Evolutionary conservation across 2,113 vertebrate genomes (phyloP), one percentile per base, ranked within the genome.

Genomic region (Apistogramma diplotaenia): DNA sequence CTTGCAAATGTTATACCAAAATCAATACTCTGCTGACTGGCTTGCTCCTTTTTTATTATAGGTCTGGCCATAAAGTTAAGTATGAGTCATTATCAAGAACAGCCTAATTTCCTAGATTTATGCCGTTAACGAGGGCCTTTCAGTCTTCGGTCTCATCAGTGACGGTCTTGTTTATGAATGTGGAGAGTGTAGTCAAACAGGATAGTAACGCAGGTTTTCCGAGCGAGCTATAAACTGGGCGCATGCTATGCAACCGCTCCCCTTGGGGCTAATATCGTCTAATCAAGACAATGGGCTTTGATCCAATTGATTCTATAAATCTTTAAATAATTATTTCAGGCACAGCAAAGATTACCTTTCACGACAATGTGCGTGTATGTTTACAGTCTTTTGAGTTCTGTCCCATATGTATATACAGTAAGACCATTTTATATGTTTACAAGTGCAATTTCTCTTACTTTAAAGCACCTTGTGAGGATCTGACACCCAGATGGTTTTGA

Each of bases 31-130:
- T 12, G 60, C 86, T 81, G 83, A 88, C 87, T 82, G 88, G 74
- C 82, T 86, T 83, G 87, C 81, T 83, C 58, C 74, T 43, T 84
- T 91, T 90, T 91, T 91, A 87, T 89, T 84, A 87, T 25, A 46
- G 73, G 73, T 72, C 73, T 83, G 65, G 76, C 81, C 79, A 57
- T 93, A 91, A 93, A 92, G 76, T 89, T 87, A 90, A 91, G 90
- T 88, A 89, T 70, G 84, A 90, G 85, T 86, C 83, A 89, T 93
- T 89, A 91, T 88, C 71, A 87, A 87, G 90, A 89, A 73, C 57
- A 59, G 86, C 78, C 65, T 84, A 57, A 75, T 87, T 84, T 87
- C 73, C 25, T 6, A 79, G 87, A 91, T 88, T 91, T 82, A 88
- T 85, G 70, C 27, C 51, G 35, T 86, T 86, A 89, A 89, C 2